A percentile compares a stretch with the other conserved stretches of the same genome.
phyloP scores from a whole-genome alignment of 2,888 invertebrate species.

The Tenthredo scrophulariae region DNA sequence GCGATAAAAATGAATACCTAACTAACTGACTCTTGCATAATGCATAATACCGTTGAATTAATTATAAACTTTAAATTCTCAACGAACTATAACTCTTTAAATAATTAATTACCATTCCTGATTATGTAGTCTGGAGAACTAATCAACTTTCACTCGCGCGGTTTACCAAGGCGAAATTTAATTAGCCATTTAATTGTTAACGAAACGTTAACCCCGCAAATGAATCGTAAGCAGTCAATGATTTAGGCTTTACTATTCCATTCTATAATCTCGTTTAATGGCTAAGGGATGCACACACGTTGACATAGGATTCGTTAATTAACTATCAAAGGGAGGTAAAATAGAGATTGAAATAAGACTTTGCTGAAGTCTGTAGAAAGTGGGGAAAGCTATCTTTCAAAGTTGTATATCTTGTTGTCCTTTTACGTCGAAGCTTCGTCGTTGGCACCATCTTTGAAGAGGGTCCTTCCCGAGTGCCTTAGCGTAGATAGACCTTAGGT shows the following conservation, averaged over 20 bases:
- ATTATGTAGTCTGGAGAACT: not conserved
- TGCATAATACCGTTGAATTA: not conserved
- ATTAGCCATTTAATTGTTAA: not conserved
- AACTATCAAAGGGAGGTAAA: not conserved
- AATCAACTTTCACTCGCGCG: conserved; percentile 3
- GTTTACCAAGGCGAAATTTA: not conserved
- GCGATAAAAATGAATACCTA: not conserved
- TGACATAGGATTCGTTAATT: not conserved
- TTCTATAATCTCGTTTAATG: not conserved
- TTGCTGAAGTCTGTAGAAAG: not conserved
- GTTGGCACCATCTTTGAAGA: conserved; percentile 7
- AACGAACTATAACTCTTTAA: not conserved
- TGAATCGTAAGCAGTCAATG: conserved; percentile 11
- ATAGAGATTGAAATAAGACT: not conserved
- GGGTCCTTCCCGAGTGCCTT: conserved; percentile 9
- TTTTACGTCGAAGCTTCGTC: conserved; percentile 23
- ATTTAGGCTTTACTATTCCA: not conserved
- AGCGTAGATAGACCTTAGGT: not conserved
- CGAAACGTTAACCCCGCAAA: conserved; percentile 19
- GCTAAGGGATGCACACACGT: not conserved
- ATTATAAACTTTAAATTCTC: not conserved
- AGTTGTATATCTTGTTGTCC: not conserved
- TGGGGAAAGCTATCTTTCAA: not conserved
- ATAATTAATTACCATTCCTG: not conserved
- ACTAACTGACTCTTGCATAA: not conserved